These are phyloP conservation scores for Crossocerus cetratus DNA, from an alignment of 2,888 invertebrate species.

Conservation along the genomic window DNA sequence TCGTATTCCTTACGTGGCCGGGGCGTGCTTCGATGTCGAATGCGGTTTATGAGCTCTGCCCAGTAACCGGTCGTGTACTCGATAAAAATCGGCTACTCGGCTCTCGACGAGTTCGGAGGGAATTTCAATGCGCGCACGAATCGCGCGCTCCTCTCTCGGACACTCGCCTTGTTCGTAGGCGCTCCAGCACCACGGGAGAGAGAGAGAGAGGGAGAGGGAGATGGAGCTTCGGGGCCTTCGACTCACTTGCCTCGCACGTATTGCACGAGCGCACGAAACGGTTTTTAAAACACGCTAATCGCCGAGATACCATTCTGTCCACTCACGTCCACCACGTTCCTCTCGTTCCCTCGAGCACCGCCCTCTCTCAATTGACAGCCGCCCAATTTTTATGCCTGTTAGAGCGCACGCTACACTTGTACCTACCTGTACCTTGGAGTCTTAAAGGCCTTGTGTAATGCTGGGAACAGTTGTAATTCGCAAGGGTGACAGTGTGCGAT, in stretches of 20 bases:
- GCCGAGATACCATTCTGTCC: slow-evolving; percentile 9
- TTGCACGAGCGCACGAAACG: slow-evolving; percentile 47
- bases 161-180: not conserved
- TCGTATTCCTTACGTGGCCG: slow-evolving; percentile 56
- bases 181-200: not conserved
- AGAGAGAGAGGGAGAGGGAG: not conserved
- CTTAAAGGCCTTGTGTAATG: too few relatives aligned
- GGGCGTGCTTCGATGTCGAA: slow-evolving; percentile 55
- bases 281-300: slow-evolving; percentile 50
- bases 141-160: slow-evolving; percentile 25
- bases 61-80: slow-evolving; percentile 60
- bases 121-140: slow-evolving; percentile 62
- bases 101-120: slow-evolving; percentile 48
- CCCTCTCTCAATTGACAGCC: too few relatives aligned
- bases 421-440: too few relatives aligned
- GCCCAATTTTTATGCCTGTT: too few relatives aligned
- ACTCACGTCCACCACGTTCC: not conserved
- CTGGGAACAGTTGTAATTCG: too few relatives aligned
- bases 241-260: slow-evolving; percentile 53
- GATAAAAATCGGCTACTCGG: slow-evolving; percentile 63
- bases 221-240: slow-evolving; percentile 16
- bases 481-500: too few relatives aligned
- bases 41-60: slow-evolving; percentile 58
- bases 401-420: too few relatives aligned
- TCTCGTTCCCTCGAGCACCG: too few relatives aligned